Percentiles rank a stretch among this genome's conserved stretches.
phyloP scores from a whole-genome alignment of 2,888 invertebrate species.

The Eledona agricola region DNA sequence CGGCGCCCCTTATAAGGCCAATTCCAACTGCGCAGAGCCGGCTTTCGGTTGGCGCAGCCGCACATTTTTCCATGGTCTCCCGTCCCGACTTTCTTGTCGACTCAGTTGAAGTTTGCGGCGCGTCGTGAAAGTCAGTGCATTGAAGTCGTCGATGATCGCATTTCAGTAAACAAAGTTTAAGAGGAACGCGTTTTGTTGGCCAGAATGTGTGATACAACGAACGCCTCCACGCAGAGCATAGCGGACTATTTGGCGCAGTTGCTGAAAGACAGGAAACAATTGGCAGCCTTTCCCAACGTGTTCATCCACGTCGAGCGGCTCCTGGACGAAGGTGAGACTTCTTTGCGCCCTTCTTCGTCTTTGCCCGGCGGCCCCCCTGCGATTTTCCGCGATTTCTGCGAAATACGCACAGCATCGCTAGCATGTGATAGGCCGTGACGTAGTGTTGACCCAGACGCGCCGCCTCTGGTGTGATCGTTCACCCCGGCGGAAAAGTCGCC shows the following conservation, averaged over 20 bases:
- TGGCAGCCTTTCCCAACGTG: slow-evolving; percentile 99
- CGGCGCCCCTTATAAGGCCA: slow-evolving; percentile 40
- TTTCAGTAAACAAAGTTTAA: slow-evolving; percentile 28
- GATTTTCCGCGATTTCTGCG: slow-evolving; percentile 23
- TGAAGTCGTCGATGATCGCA: slow-evolving; percentile 26
- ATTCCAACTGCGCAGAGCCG: slow-evolving; percentile 50
- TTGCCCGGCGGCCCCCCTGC: neutral
- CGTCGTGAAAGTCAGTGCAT: slow-evolving; percentile 36
- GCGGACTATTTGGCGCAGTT: slow-evolving; percentile 99
- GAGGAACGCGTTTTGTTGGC: slow-evolving; percentile 30
- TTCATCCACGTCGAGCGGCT: slow-evolving; percentile 99
- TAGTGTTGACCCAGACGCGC: slow-evolving; percentile 35
- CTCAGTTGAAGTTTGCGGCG: slow-evolving; percentile 45
- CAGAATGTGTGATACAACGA: slow-evolving; percentile 61
- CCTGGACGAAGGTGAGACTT: slow-evolving; percentile 96
- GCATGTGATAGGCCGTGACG: slow-evolving; percentile 55
- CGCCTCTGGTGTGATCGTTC: slow-evolving; percentile 15
- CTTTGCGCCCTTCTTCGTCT: neutral
- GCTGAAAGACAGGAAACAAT: slow-evolving; percentile 99
- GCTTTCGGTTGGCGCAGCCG: slow-evolving; percentile 45
- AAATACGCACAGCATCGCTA: slow-evolving; percentile 47
- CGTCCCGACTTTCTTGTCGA: slow-evolving; percentile 20
- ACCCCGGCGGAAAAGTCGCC: slow-evolving; percentile 6
- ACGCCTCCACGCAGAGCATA: slow-evolving; percentile 88
- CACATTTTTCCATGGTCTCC: slow-evolving; percentile 20